A percentile compares a stretch with the other conserved stretches of the same genome.
These are phyloP conservation scores for Apocrypta bakeri DNA, from an alignment of 1,140 invertebrate species.

Conservation along the genomic window DNA sequence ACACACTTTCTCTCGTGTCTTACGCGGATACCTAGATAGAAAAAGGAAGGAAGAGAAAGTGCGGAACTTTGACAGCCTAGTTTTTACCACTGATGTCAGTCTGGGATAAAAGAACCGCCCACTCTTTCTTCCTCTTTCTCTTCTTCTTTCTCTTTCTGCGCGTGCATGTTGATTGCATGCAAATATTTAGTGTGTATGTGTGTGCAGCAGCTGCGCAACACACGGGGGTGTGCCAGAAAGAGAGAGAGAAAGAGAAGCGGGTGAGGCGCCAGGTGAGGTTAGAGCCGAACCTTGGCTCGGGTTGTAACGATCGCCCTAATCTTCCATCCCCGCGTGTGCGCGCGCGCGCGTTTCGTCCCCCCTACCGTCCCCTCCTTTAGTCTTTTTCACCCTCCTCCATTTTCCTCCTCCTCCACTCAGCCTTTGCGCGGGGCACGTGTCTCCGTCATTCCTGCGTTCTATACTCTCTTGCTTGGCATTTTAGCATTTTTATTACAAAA, in stretches of 20 bases:
- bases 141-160: background rate
- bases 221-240: background rate
- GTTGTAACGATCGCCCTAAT: slow-evolving; percentile 53
- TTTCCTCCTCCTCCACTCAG: background rate
- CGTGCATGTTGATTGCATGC: slow-evolving; percentile 31
- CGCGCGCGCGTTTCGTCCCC: background rate
- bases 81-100: background rate
- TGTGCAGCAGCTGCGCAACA: slow-evolving; percentile 11
- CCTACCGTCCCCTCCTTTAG: background rate
- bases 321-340: slow-evolving; percentile 10
- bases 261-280: slow-evolving; percentile 45
- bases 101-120: background rate
- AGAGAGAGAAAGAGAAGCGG: background rate
- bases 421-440: background rate
- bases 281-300: slow-evolving; percentile 50
- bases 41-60: background rate
- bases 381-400: background rate
- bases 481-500: slow-evolving; percentile 27
- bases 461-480: background rate
- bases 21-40: background rate
- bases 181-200: background rate
- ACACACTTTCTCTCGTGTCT: background rate
- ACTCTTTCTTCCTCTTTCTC: no score
- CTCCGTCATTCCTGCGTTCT: background rate
- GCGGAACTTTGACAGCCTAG: background rate